Evolutionary conservation across 2,888 invertebrate genomes (phyloP), one percentile per base, ranked within the genome.

Genomic region (Macrophya alboannulata): DNA sequence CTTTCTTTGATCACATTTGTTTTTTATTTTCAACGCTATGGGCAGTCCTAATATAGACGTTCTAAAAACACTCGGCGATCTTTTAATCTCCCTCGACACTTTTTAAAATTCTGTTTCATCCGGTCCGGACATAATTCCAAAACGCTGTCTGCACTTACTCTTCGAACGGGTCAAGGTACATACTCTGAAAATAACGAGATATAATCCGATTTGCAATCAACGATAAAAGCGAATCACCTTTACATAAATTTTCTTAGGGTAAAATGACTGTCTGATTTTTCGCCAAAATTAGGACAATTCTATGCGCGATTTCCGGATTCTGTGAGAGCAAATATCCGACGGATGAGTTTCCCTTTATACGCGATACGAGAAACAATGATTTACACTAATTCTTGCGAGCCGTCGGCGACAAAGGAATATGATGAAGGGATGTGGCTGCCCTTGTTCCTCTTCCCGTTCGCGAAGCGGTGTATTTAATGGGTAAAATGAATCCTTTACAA

Each of bases 361-460:
- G 10, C 45, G 21, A 43, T 45, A 45, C 15, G 21, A 4, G 21
- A 74, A 74, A 21, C 45, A 45, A 74, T 45, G 72, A 74, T 25
- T n/a, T n/a, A 21, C 2, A 45, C 43, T 45, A 74, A 74, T 45
- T 43, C 45, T 45, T 37, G 21, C 6, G n/a, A 9, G 12, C 72
- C 72, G 45, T 45, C 72, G 72, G 79, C 40, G 68, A 62, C 79
- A 84, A 65, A 83, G 51, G 71, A 77, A 71, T 85, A 84, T 77
- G 84, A 51, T 82, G 59, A 79, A 85, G 68, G 87, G 65, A 76
- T 82, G 74, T 76, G 74, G 76, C 82, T 81, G 12, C 45, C n/a
- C 45, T 17, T 10, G 21, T 45, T 45, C n/a, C 21, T 25, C 21
- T n/a, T 21, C 31, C 9, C 43, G 15, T 43, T 72, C n/a, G 43